Conservation (phyloP, 2,797 vertebrate genomes). For the Smutsia gigantea region DNA sequence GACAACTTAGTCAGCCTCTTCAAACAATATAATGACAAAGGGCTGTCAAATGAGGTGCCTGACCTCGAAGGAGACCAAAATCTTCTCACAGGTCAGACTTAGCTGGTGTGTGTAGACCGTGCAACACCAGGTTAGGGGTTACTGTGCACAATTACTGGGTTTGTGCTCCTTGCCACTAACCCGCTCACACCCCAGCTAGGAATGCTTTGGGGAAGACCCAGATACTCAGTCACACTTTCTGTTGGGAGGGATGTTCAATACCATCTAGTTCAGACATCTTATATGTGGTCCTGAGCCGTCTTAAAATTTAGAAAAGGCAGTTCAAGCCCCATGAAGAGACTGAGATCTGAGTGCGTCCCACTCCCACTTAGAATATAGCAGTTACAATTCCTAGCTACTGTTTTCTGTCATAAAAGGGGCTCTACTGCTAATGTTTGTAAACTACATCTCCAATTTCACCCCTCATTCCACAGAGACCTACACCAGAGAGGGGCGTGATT, state of each 20-base stretch:
- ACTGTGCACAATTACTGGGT: background rate
- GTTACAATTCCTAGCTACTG: background rate
- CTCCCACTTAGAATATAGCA: background rate
- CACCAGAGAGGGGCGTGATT: background rate
- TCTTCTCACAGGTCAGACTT: background rate
- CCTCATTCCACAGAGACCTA: background rate
- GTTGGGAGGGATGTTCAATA: background rate
- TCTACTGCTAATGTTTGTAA: background rate
- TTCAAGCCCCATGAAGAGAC: rapidly evolving
- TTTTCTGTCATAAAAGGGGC: background rate
- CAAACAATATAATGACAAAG: background rate
- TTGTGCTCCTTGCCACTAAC: background rate
- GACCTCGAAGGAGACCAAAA: background rate
- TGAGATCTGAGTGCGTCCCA: too few species aligned
- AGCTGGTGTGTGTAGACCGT: background rate
- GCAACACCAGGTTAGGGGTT: too few species aligned
- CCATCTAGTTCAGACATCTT: background rate
- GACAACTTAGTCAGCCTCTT: background rate
- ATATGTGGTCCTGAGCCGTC: background rate
- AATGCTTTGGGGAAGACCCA: background rate
- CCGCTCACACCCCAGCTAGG: background rate
- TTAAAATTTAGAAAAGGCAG: background rate
- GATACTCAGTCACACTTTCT: background rate
- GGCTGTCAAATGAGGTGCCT: background rate
- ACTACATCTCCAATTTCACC: background rate